Percentiles rank a stretch among this genome's conserved stretches.
Conservation (phyloP, 2,113 vertebrate genomes). For the Trematomus loennbergii region DNA sequence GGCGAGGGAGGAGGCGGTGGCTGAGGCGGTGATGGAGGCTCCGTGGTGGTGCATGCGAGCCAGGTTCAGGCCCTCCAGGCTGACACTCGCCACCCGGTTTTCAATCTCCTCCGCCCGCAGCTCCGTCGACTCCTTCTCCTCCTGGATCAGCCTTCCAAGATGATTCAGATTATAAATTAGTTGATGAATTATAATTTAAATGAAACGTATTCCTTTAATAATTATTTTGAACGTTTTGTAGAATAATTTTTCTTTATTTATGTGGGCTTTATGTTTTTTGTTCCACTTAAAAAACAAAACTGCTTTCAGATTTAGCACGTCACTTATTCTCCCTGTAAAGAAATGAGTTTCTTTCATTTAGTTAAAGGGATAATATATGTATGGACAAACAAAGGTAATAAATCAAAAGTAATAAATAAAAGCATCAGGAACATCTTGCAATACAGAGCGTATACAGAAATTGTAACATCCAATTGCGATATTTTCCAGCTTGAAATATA, state of each 20-base stretch:
- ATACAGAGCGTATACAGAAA: background rate
- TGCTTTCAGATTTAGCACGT: too few relatives aligned
- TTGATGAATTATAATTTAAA: too few relatives aligned
- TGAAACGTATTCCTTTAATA: too few relatives aligned
- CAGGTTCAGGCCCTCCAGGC: conserved; percentile 96
- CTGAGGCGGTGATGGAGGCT: conserved; percentile 94
- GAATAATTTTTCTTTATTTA: too few relatives aligned
- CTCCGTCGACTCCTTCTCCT: conserved; percentile 99
- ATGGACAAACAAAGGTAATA: too few relatives aligned
- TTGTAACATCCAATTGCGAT: background rate
- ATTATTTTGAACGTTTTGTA: too few relatives aligned
- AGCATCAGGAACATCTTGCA: background rate
- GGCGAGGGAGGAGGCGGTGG: conserved; percentile 95
- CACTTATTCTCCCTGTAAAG: too few relatives aligned
- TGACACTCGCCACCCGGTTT: conserved; percentile 96
- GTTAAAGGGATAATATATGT: too few relatives aligned
- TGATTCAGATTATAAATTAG: background rate
- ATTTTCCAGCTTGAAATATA: background rate
- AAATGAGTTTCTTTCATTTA: too few relatives aligned
- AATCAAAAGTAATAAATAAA: too few relatives aligned
- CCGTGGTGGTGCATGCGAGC: conserved; percentile 93
- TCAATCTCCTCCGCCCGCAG: conserved; percentile 98
- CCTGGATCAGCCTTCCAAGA: conserved; percentile 92
- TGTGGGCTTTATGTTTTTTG: too few relatives aligned
- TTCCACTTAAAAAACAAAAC: too few relatives aligned